Evolutionary conservation across 2,888 invertebrate species (phyloP).

Genomic region (Lymantria dispar): DNA sequence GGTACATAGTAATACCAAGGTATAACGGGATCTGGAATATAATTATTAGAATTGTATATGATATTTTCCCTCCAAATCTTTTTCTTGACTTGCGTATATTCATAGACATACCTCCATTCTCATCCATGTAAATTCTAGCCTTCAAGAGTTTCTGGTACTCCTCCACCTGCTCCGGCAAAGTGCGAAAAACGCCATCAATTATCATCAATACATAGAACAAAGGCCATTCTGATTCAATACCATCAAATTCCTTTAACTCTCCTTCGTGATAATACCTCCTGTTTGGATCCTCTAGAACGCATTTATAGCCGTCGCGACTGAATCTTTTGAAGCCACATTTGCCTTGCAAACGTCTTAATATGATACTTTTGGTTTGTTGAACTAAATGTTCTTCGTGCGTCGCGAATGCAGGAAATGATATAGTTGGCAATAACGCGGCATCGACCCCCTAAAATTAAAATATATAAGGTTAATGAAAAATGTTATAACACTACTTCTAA

Average conservation of each 20-base stretch:
- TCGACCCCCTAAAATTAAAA: constrained; percentile 90
- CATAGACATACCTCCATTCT: constrained; percentile 86
- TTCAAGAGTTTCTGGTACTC: constrained; percentile 94
- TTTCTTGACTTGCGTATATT: too few species aligned
- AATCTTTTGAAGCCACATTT: constrained; percentile 97
- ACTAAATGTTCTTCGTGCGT: constrained; percentile 97
- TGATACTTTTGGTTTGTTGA: constrained; percentile 92
- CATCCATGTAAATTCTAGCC: constrained; percentile 90
- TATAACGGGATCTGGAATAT: constrained; percentile 90
- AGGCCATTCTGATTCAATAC: constrained; percentile 99
- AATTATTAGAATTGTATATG: background rate
- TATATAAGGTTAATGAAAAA: background rate
- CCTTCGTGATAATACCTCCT: constrained; percentile 92
- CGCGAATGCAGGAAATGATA: constrained; percentile 99
- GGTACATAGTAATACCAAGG: constrained; percentile 97
- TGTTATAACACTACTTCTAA: too few species aligned
- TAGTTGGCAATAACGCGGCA: constrained; percentile 93
- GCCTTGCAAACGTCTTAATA: constrained; percentile 91
- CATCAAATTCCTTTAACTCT: constrained; percentile 97
- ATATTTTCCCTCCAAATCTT: background rate
- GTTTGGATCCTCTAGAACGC: constrained; percentile 91
- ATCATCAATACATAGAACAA: constrained; percentile 97
- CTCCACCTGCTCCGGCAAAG: constrained; percentile 94
- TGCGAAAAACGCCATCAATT: constrained; percentile 96
- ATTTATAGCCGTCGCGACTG: constrained; percentile 96